Evolutionary conservation across 2,113 vertebrate species (phyloP), one percentile per base, ranked within the genome.

Genomic region (Numida meleagris): DNA sequence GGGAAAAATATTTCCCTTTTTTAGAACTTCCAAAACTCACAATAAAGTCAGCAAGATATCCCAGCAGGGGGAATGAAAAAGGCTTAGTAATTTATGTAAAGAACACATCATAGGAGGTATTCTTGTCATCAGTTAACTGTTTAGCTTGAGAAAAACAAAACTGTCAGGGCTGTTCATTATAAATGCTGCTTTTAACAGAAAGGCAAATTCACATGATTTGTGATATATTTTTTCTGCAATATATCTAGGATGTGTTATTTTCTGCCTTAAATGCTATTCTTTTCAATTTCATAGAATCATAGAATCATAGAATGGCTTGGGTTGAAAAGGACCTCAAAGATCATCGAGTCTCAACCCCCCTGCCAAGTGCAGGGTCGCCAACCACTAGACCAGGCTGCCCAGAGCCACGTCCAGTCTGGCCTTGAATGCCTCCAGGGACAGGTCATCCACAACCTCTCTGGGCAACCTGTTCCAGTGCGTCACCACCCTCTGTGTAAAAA

Each of bases 1-100:
- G 3, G 20, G 4, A 9, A 59, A 86, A 29, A 46, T 15, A 18
- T 11, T 21, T 2, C 0, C 4, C 3, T 46, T 42, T 0, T 50
- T 86, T 53, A 78, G 66, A 12, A 9, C 20, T 71, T 86, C 7
- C 1, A 84, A 36, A 80, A 6, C 86, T 57, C 68, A 19, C 6
- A 73, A n/a, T 11, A 81, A 62, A 89, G 10, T 42, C 31, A 40
- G 6, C 17, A 77, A 51, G 19, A 40, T 5, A 62, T 15, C 1
- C 5, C 14, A 70, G 16, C 15, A 53, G 14, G 9, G 1, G 0
- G 1, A 93, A 63, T n/a, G 6, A 21, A 63, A 74, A 65, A 43
- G 5, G n/a, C 0, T 3, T 38, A 48, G 13, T 8, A 62, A 59
- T 72, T 75, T 67, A 19, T 45, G 2, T 33, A 71, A 50, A 21